Evolutionary conservation across 2,113 vertebrate genomes (phyloP).

Genomic region (Petaurus breviceps): DNA sequence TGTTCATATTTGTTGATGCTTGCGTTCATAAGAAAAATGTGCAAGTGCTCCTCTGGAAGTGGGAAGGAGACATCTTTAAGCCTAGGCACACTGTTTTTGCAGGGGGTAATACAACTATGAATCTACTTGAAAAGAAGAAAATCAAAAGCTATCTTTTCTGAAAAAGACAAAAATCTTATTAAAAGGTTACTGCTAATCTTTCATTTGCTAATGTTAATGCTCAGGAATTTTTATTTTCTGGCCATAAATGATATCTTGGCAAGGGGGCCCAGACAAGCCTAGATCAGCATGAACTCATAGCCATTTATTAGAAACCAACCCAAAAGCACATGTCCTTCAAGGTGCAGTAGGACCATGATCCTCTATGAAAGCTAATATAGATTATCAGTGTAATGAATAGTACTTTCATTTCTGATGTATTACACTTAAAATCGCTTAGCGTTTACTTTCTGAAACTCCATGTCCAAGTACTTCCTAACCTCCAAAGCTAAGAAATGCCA

Average conservation of each 20-base stretch:
- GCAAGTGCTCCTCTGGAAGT: not conserved
- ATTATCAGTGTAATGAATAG: not conserved
- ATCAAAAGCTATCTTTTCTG: not conserved
- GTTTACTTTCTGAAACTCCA: conserved; percentile 25
- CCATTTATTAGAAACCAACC: conserved; percentile 23
- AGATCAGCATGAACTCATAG: not conserved
- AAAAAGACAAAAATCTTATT: conserved; percentile 38
- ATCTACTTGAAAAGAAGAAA: not conserved
- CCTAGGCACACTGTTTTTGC: not conserved
- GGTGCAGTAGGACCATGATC: not conserved
- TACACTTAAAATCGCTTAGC: conserved; percentile 24
- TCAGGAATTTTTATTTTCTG: not conserved
- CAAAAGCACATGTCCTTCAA: not conserved
- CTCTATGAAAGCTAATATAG: not conserved
- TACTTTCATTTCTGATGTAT: not conserved
- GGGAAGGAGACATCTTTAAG: not conserved
- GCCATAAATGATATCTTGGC: conserved; percentile 19
- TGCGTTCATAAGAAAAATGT: not conserved
- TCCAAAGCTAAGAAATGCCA: not conserved
- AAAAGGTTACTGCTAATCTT: conserved; percentile 1
- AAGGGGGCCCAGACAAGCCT: not conserved
- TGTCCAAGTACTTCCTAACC: conserved; percentile 2
- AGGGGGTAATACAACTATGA: not conserved
- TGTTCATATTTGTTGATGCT: not conserved
- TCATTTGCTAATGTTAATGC: not conserved